These are phyloP conservation scores for Acanthacorydalis orientalis DNA, from an alignment of 2,888 invertebrate species.

Conservation along the genomic window DNA sequence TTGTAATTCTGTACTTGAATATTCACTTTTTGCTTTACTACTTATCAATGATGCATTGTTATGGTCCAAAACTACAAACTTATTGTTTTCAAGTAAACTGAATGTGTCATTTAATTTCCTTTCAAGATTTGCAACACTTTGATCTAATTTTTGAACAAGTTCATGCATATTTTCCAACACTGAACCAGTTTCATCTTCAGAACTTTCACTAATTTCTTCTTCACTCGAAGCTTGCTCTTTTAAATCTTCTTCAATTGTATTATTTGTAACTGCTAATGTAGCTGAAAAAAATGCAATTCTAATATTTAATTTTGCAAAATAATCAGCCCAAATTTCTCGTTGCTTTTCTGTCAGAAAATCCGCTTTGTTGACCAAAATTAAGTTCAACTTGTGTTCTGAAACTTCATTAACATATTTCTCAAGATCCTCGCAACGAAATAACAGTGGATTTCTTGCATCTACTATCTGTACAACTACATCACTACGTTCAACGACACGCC, in stretches of 20 bases:
- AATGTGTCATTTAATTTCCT: conserved; percentile 27
- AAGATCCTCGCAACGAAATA: conserved; percentile 76
- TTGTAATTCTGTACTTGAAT: conserved; percentile 23
- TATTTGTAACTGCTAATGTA: conserved; percentile 36
- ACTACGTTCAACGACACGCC: conserved; percentile 95
- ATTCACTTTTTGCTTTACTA: conserved; percentile 22
- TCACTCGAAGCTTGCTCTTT: background rate
- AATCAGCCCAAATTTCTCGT: conserved; percentile 68
- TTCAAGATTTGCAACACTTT: conserved; percentile 35
- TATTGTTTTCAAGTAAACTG: conserved; percentile 6
- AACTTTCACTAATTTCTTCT: conserved; percentile 10
- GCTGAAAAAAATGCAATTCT: conserved; percentile 87
- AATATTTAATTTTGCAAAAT: conserved; percentile 55
- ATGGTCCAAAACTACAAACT: background rate
- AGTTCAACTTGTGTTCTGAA: conserved; percentile 48
- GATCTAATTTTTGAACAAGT: conserved; percentile 31
- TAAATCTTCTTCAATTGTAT: conserved; percentile 18
- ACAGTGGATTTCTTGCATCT: conserved; percentile 88
- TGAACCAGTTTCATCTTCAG: conserved; percentile 8
- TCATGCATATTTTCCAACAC: conserved; percentile 7
- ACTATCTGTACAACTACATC: conserved; percentile 88
- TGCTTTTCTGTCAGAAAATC: conserved; percentile 75
- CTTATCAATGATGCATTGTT: conserved; percentile 3
- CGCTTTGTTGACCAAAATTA: conserved; percentile 89
- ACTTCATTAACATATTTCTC: conserved; percentile 74